A percentile compares a stretch with the other conserved stretches of the same genome.
Conservation (phyloP, 2,888 invertebrate genomes). For the Archips crataeganus region DNA sequence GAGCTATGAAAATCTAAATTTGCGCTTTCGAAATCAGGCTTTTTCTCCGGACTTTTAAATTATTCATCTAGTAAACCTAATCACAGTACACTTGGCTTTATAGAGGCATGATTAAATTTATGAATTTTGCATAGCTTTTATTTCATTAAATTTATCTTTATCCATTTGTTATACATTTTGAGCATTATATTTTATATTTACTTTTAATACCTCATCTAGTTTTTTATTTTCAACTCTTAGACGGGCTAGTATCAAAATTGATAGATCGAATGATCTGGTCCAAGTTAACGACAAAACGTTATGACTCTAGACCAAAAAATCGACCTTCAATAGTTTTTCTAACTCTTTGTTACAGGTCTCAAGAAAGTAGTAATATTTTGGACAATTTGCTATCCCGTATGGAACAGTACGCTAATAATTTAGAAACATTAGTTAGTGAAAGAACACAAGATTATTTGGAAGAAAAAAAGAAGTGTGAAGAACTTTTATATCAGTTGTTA, state of each 20-base stretch:
- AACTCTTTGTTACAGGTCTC: constrained; percentile 87
- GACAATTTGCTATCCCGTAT: constrained; percentile 98
- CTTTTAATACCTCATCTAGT: background rate
- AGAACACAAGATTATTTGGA: constrained; percentile 98
- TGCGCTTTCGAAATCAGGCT: too few species aligned
- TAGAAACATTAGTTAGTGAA: constrained; percentile 98
- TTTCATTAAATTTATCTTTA: background rate
- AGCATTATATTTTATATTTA: background rate
- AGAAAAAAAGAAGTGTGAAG: constrained; percentile 99
- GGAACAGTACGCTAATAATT: constrained; percentile 99
- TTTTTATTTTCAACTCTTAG: constrained; percentile 43
- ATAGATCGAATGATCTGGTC: too few species aligned
- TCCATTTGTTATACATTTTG: background rate
- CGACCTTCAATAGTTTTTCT: background rate
- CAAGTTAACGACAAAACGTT: too few species aligned
- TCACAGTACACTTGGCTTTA: background rate
- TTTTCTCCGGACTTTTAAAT: too few species aligned
- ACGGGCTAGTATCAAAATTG: too few species aligned
- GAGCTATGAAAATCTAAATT: too few species aligned
- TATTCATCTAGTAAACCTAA: background rate
- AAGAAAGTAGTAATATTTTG: constrained; percentile 96
- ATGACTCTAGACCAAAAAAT: too few species aligned
- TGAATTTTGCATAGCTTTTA: background rate
- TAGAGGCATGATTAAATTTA: background rate
- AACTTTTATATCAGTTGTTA: constrained; percentile 97